Percentiles rank a stretch among this genome's conserved stretches.
These are phyloP conservation scores for Beroe forskalii DNA, from an alignment of 37 sponge, comb jelly and placozoan genomes.

Conservation along the genomic window DNA sequence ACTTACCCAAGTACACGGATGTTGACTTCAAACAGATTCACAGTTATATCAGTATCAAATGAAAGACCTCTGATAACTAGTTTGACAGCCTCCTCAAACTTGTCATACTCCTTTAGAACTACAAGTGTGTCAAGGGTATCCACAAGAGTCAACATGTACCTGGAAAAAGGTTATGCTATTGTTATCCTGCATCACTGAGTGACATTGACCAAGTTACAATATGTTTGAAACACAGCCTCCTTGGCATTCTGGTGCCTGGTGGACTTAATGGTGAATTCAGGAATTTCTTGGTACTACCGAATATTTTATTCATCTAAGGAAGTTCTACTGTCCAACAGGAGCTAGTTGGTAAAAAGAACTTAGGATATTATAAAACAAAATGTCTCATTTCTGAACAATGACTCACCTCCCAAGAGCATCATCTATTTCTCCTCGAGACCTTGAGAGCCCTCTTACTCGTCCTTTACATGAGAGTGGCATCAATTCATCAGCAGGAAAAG, in stretches of 20 bases:
- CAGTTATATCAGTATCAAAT: conserved; percentile 82
- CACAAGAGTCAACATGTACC: conserved; percentile 79
- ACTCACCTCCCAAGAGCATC: conserved; percentile 93
- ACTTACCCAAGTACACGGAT: conserved; percentile 92
- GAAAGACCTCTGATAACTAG: conserved; percentile 73
- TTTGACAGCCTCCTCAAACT: conserved; percentile 81
- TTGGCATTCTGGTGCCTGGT: too few relatives aligned
- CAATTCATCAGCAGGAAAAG: conserved; percentile 95
- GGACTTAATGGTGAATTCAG: too few relatives aligned
- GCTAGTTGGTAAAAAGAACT: too few relatives aligned
- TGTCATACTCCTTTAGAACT: conserved; percentile 80
- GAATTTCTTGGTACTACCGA: too few relatives aligned
- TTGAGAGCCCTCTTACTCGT: conserved; percentile 78
- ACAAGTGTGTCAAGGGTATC: conserved; percentile 93
- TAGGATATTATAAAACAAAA: too few relatives aligned
- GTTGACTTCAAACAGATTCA: conserved; percentile 97
- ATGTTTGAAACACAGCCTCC: neutral
- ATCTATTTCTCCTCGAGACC: conserved; percentile 86
- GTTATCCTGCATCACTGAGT: too few relatives aligned
- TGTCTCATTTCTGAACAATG: too few relatives aligned
- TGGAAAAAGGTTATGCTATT: conserved; percentile 82
- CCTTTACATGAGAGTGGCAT: conserved; percentile 96
- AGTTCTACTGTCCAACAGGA: too few relatives aligned
- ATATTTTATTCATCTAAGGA: too few relatives aligned
- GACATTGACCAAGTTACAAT: neutral